Conservation (phyloP, 2,797 vertebrate species). For the Loris lydekkerianus region DNA sequence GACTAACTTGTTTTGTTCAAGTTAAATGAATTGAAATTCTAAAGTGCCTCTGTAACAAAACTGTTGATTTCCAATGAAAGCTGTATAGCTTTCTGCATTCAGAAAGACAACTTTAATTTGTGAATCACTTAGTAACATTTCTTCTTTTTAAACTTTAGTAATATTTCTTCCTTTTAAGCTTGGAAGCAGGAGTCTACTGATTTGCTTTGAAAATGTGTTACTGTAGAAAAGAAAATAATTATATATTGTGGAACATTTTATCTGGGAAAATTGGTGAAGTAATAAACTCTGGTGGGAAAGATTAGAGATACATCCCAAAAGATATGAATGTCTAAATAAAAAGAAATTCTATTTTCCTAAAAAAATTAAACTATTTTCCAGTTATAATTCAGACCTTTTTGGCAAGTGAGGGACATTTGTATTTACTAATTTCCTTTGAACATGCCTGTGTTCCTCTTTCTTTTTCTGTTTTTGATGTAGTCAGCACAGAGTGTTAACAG, state of each 20-base stretch:
- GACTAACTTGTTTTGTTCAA: background rate
- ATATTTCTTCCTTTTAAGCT: slow-evolving; percentile 13
- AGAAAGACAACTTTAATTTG: slow-evolving; percentile 2
- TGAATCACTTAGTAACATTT: background rate
- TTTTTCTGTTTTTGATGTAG: background rate
- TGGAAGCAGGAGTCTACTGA: background rate
- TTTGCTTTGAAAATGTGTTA: background rate
- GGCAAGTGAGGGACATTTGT: background rate
- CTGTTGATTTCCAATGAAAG: background rate
- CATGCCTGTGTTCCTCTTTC: background rate
- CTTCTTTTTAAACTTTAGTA: background rate
- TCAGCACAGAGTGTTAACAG: background rate
- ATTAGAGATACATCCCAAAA: background rate
- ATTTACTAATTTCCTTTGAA: slow-evolving; percentile 50
- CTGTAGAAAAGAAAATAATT: background rate
- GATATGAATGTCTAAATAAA: background rate
- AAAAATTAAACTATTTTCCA: background rate
- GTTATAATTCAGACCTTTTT: slow-evolving; percentile 27
- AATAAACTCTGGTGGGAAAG: background rate
- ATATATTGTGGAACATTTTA: background rate
- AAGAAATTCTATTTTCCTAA: background rate
- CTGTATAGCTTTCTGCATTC: background rate
- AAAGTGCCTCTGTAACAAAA: background rate
- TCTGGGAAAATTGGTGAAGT: background rate
- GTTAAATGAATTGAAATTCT: background rate